Evolutionary conservation across 2,113 vertebrate genomes (phyloP).

Genomic region (Electrona antarctica): DNA sequence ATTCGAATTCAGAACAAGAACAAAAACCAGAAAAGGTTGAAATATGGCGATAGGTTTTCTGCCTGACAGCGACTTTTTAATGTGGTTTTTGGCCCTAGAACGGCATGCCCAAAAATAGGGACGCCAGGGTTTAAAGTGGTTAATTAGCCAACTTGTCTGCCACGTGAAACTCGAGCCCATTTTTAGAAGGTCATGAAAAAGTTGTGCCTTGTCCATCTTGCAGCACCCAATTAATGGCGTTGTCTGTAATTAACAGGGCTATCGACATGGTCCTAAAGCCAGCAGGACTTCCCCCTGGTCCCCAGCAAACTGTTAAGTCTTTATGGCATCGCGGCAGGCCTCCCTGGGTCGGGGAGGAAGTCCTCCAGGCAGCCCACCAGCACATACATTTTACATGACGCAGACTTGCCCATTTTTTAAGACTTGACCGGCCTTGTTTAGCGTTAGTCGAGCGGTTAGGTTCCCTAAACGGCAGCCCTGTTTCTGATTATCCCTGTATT

Average conservation of each 20-base stretch:
- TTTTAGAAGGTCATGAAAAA: constrained; percentile 45
- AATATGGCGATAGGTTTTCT: too few relatives aligned
- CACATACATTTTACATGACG: constrained; percentile 62
- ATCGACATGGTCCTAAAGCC: constrained; percentile 67
- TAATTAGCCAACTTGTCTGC: constrained; percentile 5
- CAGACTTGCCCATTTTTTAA: constrained; percentile 62
- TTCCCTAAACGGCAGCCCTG: constrained; percentile 66
- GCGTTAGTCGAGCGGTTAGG: constrained; percentile 50
- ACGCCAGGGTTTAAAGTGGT: neutral
- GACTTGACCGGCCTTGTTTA: constrained; percentile 59
- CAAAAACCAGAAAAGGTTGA: too few relatives aligned
- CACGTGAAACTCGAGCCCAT: constrained; percentile 23
- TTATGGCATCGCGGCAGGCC: constrained; percentile 60
- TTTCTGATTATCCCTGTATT: constrained; percentile 73
- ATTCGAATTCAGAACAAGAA: too few relatives aligned
- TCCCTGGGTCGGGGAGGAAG: constrained; percentile 62
- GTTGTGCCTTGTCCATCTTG: constrained; percentile 41
- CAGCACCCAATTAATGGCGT: constrained; percentile 51
- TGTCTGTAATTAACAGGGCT: constrained; percentile 60
- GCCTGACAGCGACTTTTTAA: too few relatives aligned
- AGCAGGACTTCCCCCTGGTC: constrained; percentile 61
- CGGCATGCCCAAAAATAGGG: neutral
- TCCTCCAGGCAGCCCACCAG: constrained; percentile 58
- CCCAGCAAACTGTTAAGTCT: constrained; percentile 55
- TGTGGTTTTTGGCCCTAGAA: constrained; percentile 1